Evolutionary conservation across 2,888 invertebrate genomes (phyloP).

Genomic region (Galeopsomyia nigrocyanea): DNA sequence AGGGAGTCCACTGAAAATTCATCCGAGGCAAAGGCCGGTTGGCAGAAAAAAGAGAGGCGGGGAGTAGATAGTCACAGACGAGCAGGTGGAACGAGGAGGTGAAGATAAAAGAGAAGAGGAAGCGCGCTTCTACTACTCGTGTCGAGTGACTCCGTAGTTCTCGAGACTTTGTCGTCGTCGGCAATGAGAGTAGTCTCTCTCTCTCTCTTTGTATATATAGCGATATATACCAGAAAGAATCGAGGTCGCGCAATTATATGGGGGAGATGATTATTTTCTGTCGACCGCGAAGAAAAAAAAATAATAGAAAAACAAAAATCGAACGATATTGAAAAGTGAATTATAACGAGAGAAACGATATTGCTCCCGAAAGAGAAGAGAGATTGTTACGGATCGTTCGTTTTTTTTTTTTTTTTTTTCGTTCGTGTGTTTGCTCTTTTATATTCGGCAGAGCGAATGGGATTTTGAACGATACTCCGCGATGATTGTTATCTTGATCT

Average conservation of each 20-base stretch:
- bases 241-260: slow-evolving; percentile 30
- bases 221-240: slow-evolving; percentile 40
- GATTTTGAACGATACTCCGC: no score
- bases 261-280: neutral
- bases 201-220: slow-evolving; percentile 44
- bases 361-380: neutral
- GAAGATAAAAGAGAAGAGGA: slow-evolving; percentile 40
- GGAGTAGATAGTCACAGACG: slow-evolving; percentile 3
- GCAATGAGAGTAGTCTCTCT: slow-evolving; percentile 59
- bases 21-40: no score
- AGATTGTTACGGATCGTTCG: neutral
- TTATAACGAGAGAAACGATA: slow-evolving; percentile 19
- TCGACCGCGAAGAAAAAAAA: neutral
- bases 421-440: neutral
- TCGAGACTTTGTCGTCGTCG: slow-evolving; percentile 64
- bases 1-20: no score
- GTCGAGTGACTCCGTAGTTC: slow-evolving; percentile 62
- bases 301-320: slow-evolving; percentile 14
- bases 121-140: slow-evolving; percentile 56
- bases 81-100: slow-evolving; percentile 29
- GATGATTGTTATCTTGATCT: no score
- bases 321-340: slow-evolving; percentile 32
- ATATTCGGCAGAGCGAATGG: neutral
- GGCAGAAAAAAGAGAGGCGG: neutral
- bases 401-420: neutral